phyloP scores from a whole-genome alignment of 2,797 vertebrate genomes.

The Scolopax bukidnonensis region DNA sequence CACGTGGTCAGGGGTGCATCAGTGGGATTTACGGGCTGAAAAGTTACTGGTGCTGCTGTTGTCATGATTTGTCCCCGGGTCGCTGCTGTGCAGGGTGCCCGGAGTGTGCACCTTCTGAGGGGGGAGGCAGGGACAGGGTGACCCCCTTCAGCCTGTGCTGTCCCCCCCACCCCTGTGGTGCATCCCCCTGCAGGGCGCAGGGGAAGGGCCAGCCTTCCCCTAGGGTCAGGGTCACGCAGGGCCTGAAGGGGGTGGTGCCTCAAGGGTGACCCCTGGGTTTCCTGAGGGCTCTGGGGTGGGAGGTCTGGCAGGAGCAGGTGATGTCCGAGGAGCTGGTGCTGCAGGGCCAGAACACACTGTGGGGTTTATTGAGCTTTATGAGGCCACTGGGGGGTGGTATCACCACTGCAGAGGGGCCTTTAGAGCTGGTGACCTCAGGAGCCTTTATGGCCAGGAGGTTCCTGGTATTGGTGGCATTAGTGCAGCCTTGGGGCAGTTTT shows the following conservation, averaged over 20 bases:
- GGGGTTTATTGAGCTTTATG: not conserved
- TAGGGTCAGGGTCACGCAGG: accelerated
- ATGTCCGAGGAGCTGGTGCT: not conserved
- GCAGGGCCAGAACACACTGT: accelerated
- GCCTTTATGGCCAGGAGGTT: not conserved
- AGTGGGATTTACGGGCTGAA: not conserved
- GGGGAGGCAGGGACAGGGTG: not conserved
- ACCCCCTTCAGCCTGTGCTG: not conserved
- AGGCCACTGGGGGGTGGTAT: accelerated
- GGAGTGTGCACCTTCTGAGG: accelerated
- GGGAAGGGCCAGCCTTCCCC: accelerated
- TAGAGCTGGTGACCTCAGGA: accelerated
- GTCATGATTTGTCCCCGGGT: not conserved
- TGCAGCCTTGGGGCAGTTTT: not conserved
- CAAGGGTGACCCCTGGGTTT: not conserved
- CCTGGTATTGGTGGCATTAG: not conserved
- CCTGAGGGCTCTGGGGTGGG: accelerated
- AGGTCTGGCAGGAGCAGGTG: not conserved
- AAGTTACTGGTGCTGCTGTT: accelerated
- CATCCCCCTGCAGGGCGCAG: accelerated
- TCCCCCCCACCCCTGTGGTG: not conserved
- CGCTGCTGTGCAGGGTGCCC: not conserved
- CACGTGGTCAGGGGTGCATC: no score
- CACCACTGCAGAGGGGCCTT: no score
- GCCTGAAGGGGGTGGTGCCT: not conserved